phyloP scores from a whole-genome alignment of 2,888 invertebrate species.

The Amphipyra tragopoginis region DNA sequence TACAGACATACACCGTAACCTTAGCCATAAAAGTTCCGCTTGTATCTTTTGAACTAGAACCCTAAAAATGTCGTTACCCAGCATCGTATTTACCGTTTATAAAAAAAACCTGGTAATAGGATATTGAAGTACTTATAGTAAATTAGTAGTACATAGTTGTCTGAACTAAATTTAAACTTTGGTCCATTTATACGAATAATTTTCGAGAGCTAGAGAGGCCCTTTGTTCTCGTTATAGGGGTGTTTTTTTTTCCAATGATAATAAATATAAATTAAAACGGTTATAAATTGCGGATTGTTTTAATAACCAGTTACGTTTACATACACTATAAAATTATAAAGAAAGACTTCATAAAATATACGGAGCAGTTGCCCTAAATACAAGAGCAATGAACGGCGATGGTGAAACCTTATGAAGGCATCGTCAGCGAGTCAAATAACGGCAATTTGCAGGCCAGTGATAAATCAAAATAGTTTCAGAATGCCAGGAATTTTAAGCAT shows the following conservation, averaged over 20 bases:
- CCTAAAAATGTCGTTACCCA: too few species aligned
- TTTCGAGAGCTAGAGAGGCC: too few species aligned
- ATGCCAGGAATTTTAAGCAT: slow-evolving; percentile 32
- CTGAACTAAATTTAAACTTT: too few species aligned
- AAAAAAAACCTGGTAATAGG: neutral
- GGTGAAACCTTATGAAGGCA: slow-evolving; percentile 68
- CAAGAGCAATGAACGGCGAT: slow-evolving; percentile 59
- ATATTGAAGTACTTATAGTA: too few species aligned
- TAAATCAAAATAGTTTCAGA: slow-evolving; percentile 51
- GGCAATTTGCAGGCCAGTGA: slow-evolving; percentile 47
- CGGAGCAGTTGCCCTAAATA: slow-evolving; percentile 65
- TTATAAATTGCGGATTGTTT: too few species aligned
- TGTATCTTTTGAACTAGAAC: neutral
- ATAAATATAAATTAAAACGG: too few species aligned
- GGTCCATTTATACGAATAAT: too few species aligned
- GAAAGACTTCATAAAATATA: slow-evolving; percentile 13
- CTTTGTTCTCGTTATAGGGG: too few species aligned
- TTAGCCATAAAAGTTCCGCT: neutral
- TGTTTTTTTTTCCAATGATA: too few species aligned
- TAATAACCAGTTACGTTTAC: too few species aligned
- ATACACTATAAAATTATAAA: neutral
- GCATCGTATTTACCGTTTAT: neutral
- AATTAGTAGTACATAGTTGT: too few species aligned
- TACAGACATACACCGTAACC: neutral
- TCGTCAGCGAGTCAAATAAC: slow-evolving; percentile 64